These are phyloP conservation scores for Netelia virgata DNA, from an alignment of 2,888 invertebrate species.

Conservation along the genomic window DNA sequence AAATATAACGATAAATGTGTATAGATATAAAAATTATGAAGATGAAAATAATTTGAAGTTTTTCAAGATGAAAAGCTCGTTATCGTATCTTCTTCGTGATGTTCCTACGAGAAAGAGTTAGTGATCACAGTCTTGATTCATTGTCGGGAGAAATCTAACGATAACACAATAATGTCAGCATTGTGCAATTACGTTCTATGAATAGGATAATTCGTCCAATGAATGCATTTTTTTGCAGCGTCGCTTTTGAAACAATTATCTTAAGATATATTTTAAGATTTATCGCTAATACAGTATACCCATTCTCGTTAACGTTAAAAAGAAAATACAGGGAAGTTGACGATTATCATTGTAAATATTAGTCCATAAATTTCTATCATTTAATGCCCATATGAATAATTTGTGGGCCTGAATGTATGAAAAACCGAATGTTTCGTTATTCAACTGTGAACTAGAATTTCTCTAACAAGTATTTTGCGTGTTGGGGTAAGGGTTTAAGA, in stretches of 20 bases:
- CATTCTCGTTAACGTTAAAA: conserved; percentile 69
- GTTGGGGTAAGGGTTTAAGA: background rate
- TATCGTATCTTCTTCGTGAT: no score
- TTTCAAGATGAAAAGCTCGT: background rate
- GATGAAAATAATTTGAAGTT: background rate
- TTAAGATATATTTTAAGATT: background rate
- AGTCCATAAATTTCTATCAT: conserved; percentile 37
- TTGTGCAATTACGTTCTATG: background rate
- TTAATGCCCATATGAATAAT: conserved; percentile 2
- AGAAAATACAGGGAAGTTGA: conserved; percentile 49
- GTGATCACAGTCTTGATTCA: no score
- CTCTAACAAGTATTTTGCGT: conserved; percentile 34
- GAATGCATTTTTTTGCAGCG: background rate
- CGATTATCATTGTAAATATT: conserved; percentile 69
- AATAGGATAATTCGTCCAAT: background rate
- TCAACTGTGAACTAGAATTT: conserved; percentile 4
- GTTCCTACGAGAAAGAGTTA: no score
- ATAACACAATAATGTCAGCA: no score
- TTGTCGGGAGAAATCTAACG: no score
- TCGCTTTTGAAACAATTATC: conserved; percentile 2
- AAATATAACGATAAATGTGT: background rate
- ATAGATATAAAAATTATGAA: background rate
- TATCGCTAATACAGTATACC: conserved; percentile 37
- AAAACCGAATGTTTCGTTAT: background rate
- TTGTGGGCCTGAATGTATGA: background rate